phyloP scores from a whole-genome alignment of 2,113 vertebrate genomes.

The Cygnus buccinator region DNA sequence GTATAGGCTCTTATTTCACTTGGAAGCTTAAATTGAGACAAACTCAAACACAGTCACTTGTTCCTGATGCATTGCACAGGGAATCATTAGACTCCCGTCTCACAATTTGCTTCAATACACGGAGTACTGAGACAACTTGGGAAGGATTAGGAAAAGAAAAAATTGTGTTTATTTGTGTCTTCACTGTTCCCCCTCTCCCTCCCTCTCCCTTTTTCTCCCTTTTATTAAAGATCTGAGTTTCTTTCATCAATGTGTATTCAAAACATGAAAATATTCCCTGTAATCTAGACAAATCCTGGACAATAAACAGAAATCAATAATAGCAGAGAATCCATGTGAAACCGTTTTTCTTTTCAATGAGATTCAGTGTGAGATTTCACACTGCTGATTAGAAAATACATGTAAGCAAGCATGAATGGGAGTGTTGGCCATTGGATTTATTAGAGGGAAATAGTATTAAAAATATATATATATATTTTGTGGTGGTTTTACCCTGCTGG shows the following conservation, averaged over 20 bases:
- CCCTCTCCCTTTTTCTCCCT: background rate
- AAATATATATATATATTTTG: too few relatives aligned
- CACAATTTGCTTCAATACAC: background rate
- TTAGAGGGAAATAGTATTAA: background rate
- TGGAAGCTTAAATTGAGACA: background rate
- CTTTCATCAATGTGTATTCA: background rate
- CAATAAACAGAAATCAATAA: background rate
- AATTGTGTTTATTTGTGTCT: background rate
- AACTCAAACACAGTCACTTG: background rate
- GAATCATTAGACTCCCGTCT: background rate
- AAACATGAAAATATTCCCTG: background rate
- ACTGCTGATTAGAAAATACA: too few relatives aligned
- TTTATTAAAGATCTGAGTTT: background rate
- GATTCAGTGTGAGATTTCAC: too few relatives aligned
- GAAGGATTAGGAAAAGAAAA: background rate
- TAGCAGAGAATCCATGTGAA: too few relatives aligned
- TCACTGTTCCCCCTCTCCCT: too few relatives aligned
- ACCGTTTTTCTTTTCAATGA: too few relatives aligned
- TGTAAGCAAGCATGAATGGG: background rate
- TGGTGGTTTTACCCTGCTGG: too few relatives aligned
- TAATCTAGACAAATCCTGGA: background rate
- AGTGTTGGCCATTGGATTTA: background rate
- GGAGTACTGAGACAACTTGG: background rate
- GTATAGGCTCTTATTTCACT: background rate
- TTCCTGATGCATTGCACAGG: background rate